Base-by-base conservation (phyloP, 2,888 invertebrate genomes). In the Acronicta psi region DNA sequence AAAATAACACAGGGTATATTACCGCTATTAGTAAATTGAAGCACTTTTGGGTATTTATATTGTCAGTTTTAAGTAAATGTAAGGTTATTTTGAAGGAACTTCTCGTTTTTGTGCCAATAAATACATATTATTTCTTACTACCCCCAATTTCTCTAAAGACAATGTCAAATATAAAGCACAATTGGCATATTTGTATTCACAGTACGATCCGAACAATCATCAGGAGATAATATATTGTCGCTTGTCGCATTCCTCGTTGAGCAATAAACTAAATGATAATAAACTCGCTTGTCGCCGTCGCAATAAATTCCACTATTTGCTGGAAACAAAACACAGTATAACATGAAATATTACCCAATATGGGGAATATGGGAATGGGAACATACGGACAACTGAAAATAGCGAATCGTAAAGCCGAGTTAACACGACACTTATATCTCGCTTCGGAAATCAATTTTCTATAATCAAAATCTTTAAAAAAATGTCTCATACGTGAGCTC, bases 321-420 rank as follows among this genome's bases (percentile, higher is more conserved):
- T 60, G 60, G 70, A 73, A 78, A 81, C 79, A 81, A 76, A 79
- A 77, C 77, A 73, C 62, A 61, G 64, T 67, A 70, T 52, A 67
- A 75, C 81, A 80, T 80, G 79, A 81, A 71, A 72, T 81, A 81
- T 79, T 74, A 73, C 72, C 75, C 78, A 78, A 81, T 79, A 80
- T 74, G 59, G 58, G 62, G 31, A 29, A 34, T 34, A 34, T 29
- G 29, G 29, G 29, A 29, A 29, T 29, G 29, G 11, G 29, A 29
- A 69, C 70, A 59, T 55, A 57, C 59, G 54, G 65, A 61, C 68
- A 62, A 65, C 66, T 68, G 65, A 42, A 68, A 74, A 79, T 63
- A 67, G 57, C 54, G 43, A 45, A 53, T 58, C 53, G 50, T 71
- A 64, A 71, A 58, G 29, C 40, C 53, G 43, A 51, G 58, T 54